Evolutionary conservation across 2,888 invertebrate species (phyloP).

Genomic region (Euproctis similis): DNA sequence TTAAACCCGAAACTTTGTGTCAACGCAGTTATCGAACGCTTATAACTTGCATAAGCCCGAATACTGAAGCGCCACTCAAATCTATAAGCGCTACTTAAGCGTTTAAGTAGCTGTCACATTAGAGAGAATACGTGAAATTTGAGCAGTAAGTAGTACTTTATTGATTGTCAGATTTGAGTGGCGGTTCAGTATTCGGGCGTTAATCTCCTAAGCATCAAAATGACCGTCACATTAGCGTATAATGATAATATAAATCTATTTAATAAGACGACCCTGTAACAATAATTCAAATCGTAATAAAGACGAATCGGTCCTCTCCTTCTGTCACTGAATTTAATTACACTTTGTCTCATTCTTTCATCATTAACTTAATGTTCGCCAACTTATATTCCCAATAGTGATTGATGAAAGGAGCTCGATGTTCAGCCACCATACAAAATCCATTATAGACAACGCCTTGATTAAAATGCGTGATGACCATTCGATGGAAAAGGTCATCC

Average conservation of each 20-base stretch:
- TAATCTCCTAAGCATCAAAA: too few relatives aligned
- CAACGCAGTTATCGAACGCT: too few relatives aligned
- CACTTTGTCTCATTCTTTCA: not conserved
- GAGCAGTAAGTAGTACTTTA: too few relatives aligned
- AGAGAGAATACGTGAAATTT: too few relatives aligned
- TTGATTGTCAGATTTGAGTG: too few relatives aligned
- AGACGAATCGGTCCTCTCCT: not conserved
- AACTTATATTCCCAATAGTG: not conserved
- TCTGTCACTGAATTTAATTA: not conserved
- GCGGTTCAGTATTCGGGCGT: too few relatives aligned
- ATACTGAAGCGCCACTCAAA: too few relatives aligned
- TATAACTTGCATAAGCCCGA: not conserved
- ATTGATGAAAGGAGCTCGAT: slow-evolving; percentile 1
- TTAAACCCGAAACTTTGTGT: too few relatives aligned
- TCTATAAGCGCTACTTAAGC: too few relatives aligned
- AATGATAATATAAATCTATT: too few relatives aligned
- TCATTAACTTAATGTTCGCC: not conserved
- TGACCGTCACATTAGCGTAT: slow-evolving; percentile 1
- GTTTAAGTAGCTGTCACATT: too few relatives aligned
- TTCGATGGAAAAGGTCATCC: slow-evolving; percentile 15
- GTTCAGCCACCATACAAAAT: slow-evolving; percentile 4
- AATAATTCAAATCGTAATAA: slow-evolving; percentile 2
- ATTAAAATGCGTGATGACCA: slow-evolving; percentile 18
- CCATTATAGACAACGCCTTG: slow-evolving; percentile 7
- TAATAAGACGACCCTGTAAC: slow-evolving; percentile 2